These are phyloP conservation scores for Gibbula magus DNA, from an alignment of 2,888 invertebrate species.

Conservation along the genomic window DNA sequence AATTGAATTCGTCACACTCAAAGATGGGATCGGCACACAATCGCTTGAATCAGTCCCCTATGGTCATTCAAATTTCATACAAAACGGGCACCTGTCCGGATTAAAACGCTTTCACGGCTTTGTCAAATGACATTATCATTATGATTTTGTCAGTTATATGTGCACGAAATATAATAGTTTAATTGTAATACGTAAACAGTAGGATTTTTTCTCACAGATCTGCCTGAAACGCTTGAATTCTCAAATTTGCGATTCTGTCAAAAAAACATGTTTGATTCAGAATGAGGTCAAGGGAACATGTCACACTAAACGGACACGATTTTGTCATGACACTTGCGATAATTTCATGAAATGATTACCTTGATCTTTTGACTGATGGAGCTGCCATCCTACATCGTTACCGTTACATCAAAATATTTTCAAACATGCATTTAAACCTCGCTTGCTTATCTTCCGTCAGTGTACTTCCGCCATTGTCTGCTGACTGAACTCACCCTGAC, in stretches of 20 bases:
- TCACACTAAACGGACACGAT: not conserved
- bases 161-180: not conserved
- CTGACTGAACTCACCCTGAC: not conserved
- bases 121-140: not conserved
- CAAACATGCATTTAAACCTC: no score
- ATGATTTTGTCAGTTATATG: not conserved
- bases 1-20: no score
- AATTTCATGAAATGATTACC: not conserved
- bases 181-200: not conserved
- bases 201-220: not conserved
- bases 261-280: not conserved
- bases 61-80: not conserved
- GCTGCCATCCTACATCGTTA: no score
- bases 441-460: not conserved
- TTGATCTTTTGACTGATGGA: no score
- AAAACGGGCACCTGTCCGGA: not conserved
- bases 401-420: no score
- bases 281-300: conserved; percentile 1
- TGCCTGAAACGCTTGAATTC: not conserved
- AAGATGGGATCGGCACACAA: no score
- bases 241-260: not conserved
- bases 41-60: no score
- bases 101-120: not conserved
- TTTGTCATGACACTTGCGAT: not conserved
- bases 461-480: conserved; percentile 11